Evolutionary conservation across 2,888 invertebrate genomes (phyloP).

Genomic region (Phragmatobia fuliginosa): DNA sequence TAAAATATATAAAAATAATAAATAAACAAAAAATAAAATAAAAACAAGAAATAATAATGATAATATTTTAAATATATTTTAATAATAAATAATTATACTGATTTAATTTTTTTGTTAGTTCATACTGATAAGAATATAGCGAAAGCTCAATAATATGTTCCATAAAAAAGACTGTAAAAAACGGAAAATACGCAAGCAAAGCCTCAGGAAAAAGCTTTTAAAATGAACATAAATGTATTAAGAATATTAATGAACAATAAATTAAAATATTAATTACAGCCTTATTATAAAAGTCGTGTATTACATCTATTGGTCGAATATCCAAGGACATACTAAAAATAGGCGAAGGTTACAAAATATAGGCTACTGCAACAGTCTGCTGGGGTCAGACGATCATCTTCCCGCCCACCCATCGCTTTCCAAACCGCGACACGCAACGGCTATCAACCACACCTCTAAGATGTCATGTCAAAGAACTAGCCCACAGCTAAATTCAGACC

Average conservation of each 20-base stretch:
- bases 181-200: not conserved
- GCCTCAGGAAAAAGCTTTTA: not conserved
- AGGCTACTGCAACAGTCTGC: slow-evolving; percentile 18
- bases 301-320: not conserved
- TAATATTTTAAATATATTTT: too few relatives aligned
- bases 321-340: slow-evolving; percentile 23
- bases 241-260: too few relatives aligned
- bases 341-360: slow-evolving; percentile 22
- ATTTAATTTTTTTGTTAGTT: too few relatives aligned
- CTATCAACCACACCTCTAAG: slow-evolving; percentile 18
- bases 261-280: not conserved
- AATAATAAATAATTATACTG: too few relatives aligned
- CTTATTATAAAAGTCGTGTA: not conserved
- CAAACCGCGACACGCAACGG: slow-evolving; percentile 34
- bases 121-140: too few relatives aligned
- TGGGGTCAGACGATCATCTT: slow-evolving; percentile 25
- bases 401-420: slow-evolving; percentile 35
- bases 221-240: not conserved
- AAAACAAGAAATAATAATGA: too few relatives aligned
- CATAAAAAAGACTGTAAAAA: too few relatives aligned
- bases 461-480: slow-evolving; percentile 58
- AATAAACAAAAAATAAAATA: too few relatives aligned
- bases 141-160: too few relatives aligned
- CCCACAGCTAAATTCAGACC: slow-evolving; percentile 69
- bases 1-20: too few relatives aligned